Base-by-base conservation (phyloP, 2,888 invertebrate genomes). In the Meandrusa payeni region DNA sequence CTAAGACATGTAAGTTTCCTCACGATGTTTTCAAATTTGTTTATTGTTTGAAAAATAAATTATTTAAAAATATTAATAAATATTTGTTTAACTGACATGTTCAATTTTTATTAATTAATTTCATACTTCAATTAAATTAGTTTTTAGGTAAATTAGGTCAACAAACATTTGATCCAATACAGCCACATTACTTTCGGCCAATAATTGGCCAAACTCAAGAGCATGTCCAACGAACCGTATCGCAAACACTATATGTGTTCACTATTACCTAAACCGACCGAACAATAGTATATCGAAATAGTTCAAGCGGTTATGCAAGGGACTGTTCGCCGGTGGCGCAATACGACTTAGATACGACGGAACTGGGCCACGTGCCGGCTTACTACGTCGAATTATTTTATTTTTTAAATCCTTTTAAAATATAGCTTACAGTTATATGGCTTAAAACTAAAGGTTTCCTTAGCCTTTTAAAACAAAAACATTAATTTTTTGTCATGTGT, bases 231-330 rank as follows among this genome's bases (percentile, higher is more conserved):
- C 41, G 36, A 31, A 46, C 36, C 40, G 41, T 37, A 36, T 17
- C 24, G 17, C 31, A 23, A 39, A 39, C 33, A 33, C 39, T 44
- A 39, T 28, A 32, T 46, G 33, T 51, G 52, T 48, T 50, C 45
- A 53, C 51, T 55, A 59, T 61, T 58, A 57, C 54, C 51, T 55
- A 59, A 60, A 57, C 53, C 46, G 47, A 51, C 47, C 51, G 53
- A 59, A 65, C 75, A 71, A 75, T 69, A 64, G 69, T 61, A 55
- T 77, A 81, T 78, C 72, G 77, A 83, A 80, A 80, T 81, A 78
- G 81, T 77, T 70, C 77, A 73, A 46, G 43, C 48, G 53, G 65
- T 85, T 81, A 82, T 76, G 82, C 82, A 85, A 83, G 57, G 54
- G 55, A 50, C 53, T 61, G 58, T 62, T 52, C 59, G 57, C 39